These are phyloP conservation scores for Antechinus flavipes DNA, from an alignment of 2,113 vertebrate species.

Conservation along the genomic window DNA sequence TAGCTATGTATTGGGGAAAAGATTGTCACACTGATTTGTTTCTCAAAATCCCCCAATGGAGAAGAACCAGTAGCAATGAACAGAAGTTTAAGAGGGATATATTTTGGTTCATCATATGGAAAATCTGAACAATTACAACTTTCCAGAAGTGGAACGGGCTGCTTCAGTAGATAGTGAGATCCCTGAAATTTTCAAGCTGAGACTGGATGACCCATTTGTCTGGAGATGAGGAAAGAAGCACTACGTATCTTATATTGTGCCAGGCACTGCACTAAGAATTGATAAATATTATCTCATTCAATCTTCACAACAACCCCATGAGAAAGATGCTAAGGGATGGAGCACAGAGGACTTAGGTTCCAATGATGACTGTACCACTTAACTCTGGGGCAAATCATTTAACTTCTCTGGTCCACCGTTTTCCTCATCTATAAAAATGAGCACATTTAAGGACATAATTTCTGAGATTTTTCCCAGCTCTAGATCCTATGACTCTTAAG, in stretches of 20 bases:
- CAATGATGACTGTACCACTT: background rate
- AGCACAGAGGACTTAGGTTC: background rate
- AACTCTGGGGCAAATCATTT: background rate
- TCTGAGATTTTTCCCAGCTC: background rate
- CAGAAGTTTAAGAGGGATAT: background rate
- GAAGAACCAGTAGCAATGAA: background rate
- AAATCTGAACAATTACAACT: background rate
- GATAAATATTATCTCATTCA: no score
- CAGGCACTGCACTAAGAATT: background rate
- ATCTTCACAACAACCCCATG: background rate
- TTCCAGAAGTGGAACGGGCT: background rate
- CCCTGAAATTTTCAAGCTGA: background rate
- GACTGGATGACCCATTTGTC: background rate
- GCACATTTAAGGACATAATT: background rate
- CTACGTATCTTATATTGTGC: background rate
- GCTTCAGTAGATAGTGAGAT: background rate
- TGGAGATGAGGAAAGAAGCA: background rate
- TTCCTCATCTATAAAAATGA: no score
- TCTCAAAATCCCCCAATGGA: background rate
- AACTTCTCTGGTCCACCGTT: background rate
- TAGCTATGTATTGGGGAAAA: background rate
- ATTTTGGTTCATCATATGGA: background rate
- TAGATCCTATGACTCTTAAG: background rate
- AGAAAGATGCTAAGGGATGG: no score
- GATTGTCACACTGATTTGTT: background rate